Evolutionary conservation across 2,888 invertebrate species (phyloP).

Genomic region (Pristionchus entomophagus): DNA sequence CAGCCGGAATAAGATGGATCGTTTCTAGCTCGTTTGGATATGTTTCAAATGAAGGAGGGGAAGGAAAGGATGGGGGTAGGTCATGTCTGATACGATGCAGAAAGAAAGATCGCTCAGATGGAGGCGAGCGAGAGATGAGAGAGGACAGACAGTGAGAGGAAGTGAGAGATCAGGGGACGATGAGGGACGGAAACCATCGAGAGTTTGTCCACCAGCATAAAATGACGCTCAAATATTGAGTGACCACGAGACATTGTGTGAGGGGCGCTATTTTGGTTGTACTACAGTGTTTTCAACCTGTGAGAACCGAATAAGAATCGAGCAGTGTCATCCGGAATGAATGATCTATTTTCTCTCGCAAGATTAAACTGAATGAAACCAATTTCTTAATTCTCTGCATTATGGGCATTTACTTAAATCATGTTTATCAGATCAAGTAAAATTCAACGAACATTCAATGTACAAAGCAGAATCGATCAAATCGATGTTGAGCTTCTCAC

Average conservation of each 20-base stretch:
- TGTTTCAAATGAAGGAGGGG: not conserved
- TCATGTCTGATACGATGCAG: slow-evolving; percentile 10
- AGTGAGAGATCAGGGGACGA: not conserved
- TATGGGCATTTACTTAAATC: not conserved
- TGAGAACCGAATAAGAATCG: too few species aligned
- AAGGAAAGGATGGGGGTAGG: not conserved
- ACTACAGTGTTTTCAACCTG: not conserved
- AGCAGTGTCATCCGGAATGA: too few species aligned
- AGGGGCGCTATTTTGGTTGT: not conserved
- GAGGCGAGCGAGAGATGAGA: not conserved
- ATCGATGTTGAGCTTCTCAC: too few species aligned
- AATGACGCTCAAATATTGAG: slow-evolving; percentile 31
- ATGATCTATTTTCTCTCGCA: too few species aligned
- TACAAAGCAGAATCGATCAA: slow-evolving; percentile 12
- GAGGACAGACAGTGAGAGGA: not conserved
- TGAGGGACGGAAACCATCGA: not conserved
- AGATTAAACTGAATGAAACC: too few species aligned
- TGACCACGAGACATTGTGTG: not conserved
- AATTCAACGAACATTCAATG: not conserved
- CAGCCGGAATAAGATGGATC: not conserved
- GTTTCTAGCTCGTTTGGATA: not conserved
- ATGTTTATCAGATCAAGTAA: not conserved
- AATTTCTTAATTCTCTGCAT: too few species aligned
- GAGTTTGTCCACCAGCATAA: slow-evolving; percentile 43
- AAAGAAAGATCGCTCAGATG: not conserved